Evolutionary conservation across 2,113 vertebrate genomes (phyloP).

Genomic region (Pionites leucogaster): DNA sequence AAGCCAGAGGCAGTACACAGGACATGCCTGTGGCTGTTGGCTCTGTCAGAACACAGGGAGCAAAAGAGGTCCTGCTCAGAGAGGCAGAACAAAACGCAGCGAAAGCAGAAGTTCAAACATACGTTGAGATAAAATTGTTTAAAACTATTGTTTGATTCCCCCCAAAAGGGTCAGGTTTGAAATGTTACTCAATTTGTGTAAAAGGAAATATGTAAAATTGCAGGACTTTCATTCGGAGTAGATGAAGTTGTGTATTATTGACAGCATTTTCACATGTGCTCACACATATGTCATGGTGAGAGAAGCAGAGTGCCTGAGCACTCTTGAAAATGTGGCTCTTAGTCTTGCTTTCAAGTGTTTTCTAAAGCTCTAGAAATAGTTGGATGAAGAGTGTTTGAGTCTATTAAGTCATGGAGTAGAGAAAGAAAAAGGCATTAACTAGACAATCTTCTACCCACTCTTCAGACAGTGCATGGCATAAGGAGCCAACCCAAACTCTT

Average conservation of each 20-base stretch:
- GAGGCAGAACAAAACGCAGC: background rate
- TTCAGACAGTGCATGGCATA: background rate
- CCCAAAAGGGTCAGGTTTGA: background rate
- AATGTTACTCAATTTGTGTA: background rate
- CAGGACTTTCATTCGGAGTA: background rate
- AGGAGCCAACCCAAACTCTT: background rate
- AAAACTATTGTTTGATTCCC: background rate
- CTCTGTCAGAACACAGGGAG: background rate
- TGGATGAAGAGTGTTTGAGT: background rate
- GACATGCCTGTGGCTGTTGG: background rate
- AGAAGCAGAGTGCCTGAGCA: background rate
- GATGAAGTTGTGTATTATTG: background rate
- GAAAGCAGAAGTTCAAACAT: background rate
- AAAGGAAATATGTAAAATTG: background rate
- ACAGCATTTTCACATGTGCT: background rate
- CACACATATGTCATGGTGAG: background rate
- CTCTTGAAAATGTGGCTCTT: background rate
- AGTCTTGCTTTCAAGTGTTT: constrained; percentile 2
- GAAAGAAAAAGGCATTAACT: background rate
- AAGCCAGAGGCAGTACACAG: background rate
- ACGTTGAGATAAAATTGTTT: background rate
- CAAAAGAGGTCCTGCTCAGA: background rate
- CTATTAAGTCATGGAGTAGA: background rate
- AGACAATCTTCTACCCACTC: background rate
- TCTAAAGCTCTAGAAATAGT: background rate